These are phyloP conservation scores for Sebastolobus altivelis DNA, from an alignment of 2,797 vertebrate genomes.

Conservation along the genomic window DNA sequence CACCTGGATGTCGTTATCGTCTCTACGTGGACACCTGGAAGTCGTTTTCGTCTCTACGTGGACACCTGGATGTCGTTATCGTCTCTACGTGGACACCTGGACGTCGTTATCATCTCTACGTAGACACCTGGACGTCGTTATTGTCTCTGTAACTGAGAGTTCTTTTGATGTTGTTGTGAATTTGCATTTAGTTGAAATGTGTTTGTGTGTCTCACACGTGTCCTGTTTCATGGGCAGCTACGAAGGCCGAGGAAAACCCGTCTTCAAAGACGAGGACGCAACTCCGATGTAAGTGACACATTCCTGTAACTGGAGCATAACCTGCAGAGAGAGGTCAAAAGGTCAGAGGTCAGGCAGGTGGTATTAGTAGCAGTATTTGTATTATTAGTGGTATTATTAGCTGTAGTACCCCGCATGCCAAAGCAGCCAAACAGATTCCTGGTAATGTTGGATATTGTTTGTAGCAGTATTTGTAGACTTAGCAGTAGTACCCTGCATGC, in stretches of 20 bases:
- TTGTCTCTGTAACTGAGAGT: too few species aligned
- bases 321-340: slow-evolving; percentile 77
- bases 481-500: slow-evolving; percentile 91
- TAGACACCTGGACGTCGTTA: not conserved
- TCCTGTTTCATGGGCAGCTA: slow-evolving; percentile 97
- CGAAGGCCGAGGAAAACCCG: slow-evolving; percentile 96
- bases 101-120: too few species aligned
- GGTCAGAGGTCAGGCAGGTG: not conserved
- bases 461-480: not conserved
- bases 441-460: not conserved
- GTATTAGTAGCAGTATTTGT: not conserved
- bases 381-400: not conserved
- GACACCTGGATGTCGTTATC: too few species aligned
- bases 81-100: too few species aligned
- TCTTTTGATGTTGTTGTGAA: not conserved
- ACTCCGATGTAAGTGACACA: slow-evolving; percentile 95
- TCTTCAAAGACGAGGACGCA: slow-evolving; percentile 97
- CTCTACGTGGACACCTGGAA: too few species aligned
- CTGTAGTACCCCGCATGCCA: slow-evolving; percentile 92
- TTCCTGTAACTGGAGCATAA: slow-evolving; percentile 96
- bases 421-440: slow-evolving; percentile 88
- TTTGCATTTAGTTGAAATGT: not conserved
- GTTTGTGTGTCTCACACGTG: slow-evolving; percentile 90
- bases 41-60: too few species aligned
- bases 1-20: too few species aligned